These are phyloP conservation scores for Lytechinus pictus DNA, from an alignment of 35 echinoderm and acorn worm species.

Conservation along the genomic window DNA sequence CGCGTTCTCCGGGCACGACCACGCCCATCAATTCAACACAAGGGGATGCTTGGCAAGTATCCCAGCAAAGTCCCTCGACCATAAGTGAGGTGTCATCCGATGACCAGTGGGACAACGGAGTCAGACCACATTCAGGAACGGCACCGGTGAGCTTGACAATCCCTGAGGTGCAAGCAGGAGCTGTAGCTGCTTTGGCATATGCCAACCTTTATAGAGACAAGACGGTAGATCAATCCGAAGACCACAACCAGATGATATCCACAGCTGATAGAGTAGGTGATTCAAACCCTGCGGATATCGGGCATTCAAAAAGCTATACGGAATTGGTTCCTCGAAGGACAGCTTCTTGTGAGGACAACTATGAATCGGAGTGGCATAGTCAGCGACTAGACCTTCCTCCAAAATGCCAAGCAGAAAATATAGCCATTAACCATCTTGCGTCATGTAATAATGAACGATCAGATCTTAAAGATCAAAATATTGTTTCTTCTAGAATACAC, in stretches of 20 bases:
- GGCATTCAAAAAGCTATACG: slow-evolving; percentile 70
- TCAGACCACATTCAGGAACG: neutral
- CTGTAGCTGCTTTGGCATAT: slow-evolving; percentile 89
- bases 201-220: slow-evolving; percentile 92
- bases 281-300: slow-evolving; percentile 21
- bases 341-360: neutral
- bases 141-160: slow-evolving; percentile 79
- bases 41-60: slow-evolving; percentile 2
- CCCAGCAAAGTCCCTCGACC: slow-evolving; percentile 23
- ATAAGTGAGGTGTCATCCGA: slow-evolving; percentile 20
- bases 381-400: neutral
- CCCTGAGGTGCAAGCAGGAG: slow-evolving; percentile 91
- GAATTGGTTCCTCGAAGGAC: slow-evolving; percentile 71
- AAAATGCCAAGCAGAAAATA: neutral
- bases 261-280: slow-evolving; percentile 27
- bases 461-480: neutral
- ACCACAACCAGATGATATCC: neutral
- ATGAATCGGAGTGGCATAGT: neutral
- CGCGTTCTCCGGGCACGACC: neutral
- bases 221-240: slow-evolving; percentile 49
- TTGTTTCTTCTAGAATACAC: neutral
- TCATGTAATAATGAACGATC: neutral
- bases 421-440: neutral
- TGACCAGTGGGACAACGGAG: slow-evolving; percentile 57
- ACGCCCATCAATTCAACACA: neutral